Percentiles rank a stretch among this genome's conserved stretches.
Conservation (phyloP, 2,888 invertebrate genomes). For the Pseudococcus longispinus region DNA sequence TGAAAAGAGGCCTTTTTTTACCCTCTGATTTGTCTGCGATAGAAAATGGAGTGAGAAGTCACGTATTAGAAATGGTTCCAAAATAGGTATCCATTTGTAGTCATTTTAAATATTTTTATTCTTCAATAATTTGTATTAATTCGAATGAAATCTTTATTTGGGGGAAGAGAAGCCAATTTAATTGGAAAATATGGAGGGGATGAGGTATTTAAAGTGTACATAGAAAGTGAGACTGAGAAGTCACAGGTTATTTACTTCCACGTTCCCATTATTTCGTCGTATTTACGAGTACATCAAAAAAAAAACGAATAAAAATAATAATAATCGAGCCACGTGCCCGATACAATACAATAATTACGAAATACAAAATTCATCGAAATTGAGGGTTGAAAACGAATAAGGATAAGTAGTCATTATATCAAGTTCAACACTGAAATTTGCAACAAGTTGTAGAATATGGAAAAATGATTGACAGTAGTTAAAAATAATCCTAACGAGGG, state of each 20-base stretch:
- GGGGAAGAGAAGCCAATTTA: too few relatives aligned
- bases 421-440: background rate
- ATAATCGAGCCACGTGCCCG: background rate
- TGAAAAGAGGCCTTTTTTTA: background rate
- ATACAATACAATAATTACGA: background rate
- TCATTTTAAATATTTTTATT: too few relatives aligned
- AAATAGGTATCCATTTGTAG: too few relatives aligned
- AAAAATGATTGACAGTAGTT: background rate
- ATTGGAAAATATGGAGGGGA: background rate
- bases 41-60: background rate
- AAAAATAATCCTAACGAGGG: background rate
- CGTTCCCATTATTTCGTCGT: background rate
- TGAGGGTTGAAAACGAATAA: background rate
- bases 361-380: background rate
- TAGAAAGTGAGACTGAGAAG: background rate
- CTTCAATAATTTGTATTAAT: background rate
- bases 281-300: background rate
- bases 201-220: too few relatives aligned
- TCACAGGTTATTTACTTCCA: background rate
- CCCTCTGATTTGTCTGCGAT: background rate
- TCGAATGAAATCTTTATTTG: background rate
- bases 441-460: background rate
- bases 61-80: too few relatives aligned
- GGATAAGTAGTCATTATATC: background rate
- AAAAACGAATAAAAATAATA: background rate